phyloP scores from a whole-genome alignment of 37 sponge, comb jelly and placozoan species.

The Cliona cf. orientalis region DNA sequence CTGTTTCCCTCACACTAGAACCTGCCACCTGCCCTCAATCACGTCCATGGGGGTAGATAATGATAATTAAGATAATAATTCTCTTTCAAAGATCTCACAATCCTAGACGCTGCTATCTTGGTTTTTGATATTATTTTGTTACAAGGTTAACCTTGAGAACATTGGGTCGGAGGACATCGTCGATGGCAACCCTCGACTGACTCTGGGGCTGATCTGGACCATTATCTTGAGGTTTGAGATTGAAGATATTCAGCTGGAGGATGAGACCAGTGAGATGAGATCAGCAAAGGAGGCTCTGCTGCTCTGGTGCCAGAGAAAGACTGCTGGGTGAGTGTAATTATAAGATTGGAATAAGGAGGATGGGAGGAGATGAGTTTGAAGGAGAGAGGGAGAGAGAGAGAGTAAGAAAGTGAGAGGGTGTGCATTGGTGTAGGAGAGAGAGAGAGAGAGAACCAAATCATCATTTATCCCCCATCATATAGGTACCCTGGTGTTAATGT shows the following conservation, averaged over 20 bases:
- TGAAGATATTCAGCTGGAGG: conserved; percentile 82
- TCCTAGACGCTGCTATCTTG: no score
- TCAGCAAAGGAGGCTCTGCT: conserved; percentile 96
- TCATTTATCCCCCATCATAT: not conserved
- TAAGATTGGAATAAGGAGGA: not conserved
- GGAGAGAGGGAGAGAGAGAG: conserved; percentile 15
- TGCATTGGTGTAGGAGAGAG: conserved; percentile 14
- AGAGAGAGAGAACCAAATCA: not conserved
- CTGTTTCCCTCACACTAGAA: no score
- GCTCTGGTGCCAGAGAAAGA: conserved; percentile 97
- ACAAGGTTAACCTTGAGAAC: conserved; percentile 10
- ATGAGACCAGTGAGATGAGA: conserved; percentile 83
- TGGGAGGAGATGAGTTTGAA: not conserved
- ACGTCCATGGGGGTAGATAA: no score
- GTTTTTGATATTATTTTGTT: no score
- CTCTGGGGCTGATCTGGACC: conserved; percentile 94
- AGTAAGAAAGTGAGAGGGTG: conserved; percentile 14
- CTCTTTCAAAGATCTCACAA: no score
- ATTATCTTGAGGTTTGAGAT: conserved; percentile 87
- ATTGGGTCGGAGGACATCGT: conserved; percentile 96
- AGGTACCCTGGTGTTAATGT: conserved; percentile 93
- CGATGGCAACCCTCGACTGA: conserved; percentile 90
- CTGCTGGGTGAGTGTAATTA: conserved; percentile 69
- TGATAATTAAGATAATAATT: no score
- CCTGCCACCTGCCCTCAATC: no score